phyloP scores from a whole-genome alignment of 1,140 invertebrate species.

The Samia ricini region DNA sequence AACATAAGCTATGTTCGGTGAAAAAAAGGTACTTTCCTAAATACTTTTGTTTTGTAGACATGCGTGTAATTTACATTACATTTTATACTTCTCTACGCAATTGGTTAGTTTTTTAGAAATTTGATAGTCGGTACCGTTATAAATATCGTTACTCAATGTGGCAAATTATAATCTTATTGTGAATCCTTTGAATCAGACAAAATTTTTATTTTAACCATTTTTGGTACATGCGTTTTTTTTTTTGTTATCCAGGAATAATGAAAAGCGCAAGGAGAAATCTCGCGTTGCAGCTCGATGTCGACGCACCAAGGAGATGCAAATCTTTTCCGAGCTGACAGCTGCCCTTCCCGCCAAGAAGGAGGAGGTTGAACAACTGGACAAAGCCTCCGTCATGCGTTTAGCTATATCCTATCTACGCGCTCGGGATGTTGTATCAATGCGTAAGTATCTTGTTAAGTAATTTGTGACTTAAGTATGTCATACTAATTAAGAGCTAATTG shows the following conservation, averaged over 20 bases:
- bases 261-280: constrained; percentile 98
- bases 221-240: too few relatives aligned
- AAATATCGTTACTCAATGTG: too few relatives aligned
- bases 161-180: too few relatives aligned
- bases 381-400: constrained; percentile 96
- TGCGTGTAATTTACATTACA: too few relatives aligned
- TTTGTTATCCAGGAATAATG: constrained; percentile 88
- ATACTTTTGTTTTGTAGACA: too few relatives aligned
- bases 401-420: constrained; percentile 94
- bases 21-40: constrained; percentile 41
- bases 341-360: constrained; percentile 88
- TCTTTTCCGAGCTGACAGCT: constrained; percentile 92
- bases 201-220: too few relatives aligned
- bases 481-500: constrained; percentile 7
- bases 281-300: constrained; percentile 95
- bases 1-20: constrained; percentile 35
- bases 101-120: too few relatives aligned
- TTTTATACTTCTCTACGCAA: too few relatives aligned
- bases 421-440: constrained; percentile 87
- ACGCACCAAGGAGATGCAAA: constrained; percentile 95
- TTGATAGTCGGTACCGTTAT: too few relatives aligned
- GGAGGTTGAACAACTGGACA: constrained; percentile 92
- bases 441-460: constrained; percentile 78
- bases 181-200: too few relatives aligned
- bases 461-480: not conserved